These are phyloP conservation scores for Camponotus vicinus DNA, from an alignment of 1,140 invertebrate genomes.

Conservation along the genomic window DNA sequence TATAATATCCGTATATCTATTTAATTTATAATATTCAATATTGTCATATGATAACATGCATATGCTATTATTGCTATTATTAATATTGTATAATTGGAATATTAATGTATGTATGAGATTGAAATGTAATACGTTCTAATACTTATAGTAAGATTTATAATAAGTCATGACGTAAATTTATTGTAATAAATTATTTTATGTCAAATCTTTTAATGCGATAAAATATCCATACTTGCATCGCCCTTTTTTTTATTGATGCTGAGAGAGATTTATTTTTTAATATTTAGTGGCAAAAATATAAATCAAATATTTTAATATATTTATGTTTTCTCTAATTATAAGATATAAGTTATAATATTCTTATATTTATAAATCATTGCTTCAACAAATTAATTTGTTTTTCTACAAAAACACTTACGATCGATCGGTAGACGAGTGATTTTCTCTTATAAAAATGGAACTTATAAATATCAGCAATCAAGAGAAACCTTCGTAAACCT, in stretches of 20 bases:
- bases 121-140: not conserved
- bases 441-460: not conserved
- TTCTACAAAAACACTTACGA: conserved; percentile 17
- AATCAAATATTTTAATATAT: not conserved
- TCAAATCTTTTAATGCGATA: not conserved
- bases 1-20: not conserved
- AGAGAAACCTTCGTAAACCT: not conserved
- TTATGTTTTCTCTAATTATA: not conserved
- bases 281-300: not conserved
- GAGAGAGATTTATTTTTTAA: not conserved
- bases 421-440: conserved; percentile 29
- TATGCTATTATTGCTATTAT: not conserved
- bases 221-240: not conserved
- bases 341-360: not conserved
- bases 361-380: not conserved
- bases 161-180: conserved; percentile 7
- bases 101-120: not conserved
- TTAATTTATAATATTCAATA: too few species aligned
- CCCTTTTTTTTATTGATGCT: not conserved
- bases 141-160: not conserved
- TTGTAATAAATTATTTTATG: not conserved
- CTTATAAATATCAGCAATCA: not conserved
- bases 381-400: not conserved
- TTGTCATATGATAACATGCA: not conserved
- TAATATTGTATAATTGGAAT: not conserved